Evolutionary conservation across 2,888 invertebrate genomes (phyloP), one percentile per base, ranked within the genome.

Genomic region (Geophilus truncorum): DNA sequence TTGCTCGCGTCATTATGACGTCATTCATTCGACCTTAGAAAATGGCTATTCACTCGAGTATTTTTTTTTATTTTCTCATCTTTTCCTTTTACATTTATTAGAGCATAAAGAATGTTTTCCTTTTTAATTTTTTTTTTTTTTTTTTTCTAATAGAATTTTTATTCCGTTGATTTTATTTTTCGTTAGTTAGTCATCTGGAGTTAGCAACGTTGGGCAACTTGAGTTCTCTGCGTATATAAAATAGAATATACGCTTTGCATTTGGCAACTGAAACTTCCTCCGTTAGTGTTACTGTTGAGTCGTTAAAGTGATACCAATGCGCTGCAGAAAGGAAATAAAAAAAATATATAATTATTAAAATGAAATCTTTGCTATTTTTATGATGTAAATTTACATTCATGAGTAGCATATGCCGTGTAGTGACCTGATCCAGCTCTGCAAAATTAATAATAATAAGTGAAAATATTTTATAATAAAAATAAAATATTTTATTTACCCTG

Each of bases 261-360:
- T 91, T 90, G 21, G 91, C 91, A 78, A 94, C 94, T 0, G 91
- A 90, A 70, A 89, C 89, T 23, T 90, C 89, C 84, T 91, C 91
- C 76, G 91, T 90, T 25, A 91, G 90, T 45, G 93, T 90, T n/a
- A 94, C 94, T 0, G 92, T 91, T 85, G 93, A 92, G 88, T 94
- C 94, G 89, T 94, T 94, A 89, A 94, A 94, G 87, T 94, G 93
- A 88, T 92, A 92, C 94, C 94, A 94, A 84, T 91, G 91, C 78
- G 91, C 87, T 87, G 84, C n/a, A n/a, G n/a, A n/a, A n/a, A n/a
- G n/a, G n/a, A n/a, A n/a, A n/a, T n/a, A n/a, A n/a, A n/a, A n/a
- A n/a, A n/a, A n/a, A n/a, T n/a, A n/a, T n/a, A n/a, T n/a, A n/a
- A n/a, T n/a, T n/a, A n/a, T n/a, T n/a, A n/a, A n/a, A n/a, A n/a